A percentile compares a stretch with the other conserved stretches of the same genome.
Evolutionary conservation across 1,140 invertebrate genomes (phyloP).

Genomic region (Vollenhovia emeryi): DNA sequence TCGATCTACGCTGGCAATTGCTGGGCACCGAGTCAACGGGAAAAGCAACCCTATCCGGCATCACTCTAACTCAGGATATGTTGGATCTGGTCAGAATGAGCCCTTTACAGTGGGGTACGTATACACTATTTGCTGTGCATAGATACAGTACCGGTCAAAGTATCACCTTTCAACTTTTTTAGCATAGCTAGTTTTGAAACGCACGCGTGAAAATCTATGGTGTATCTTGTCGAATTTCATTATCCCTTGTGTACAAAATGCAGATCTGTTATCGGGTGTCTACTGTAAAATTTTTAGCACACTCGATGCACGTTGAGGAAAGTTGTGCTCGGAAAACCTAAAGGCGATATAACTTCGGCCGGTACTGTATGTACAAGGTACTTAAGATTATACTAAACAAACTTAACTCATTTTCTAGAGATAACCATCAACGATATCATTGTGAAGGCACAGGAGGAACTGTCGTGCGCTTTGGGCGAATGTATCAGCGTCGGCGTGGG

Average conservation of each 20-base stretch:
- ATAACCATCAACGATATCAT: conserved; percentile 88
- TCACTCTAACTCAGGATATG: conserved; percentile 93
- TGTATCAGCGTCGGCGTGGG: conserved; percentile 90
- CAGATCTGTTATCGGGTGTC: no score
- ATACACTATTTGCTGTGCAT: background rate
- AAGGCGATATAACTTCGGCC: no score
- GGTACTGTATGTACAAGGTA: background rate
- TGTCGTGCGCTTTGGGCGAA: conserved; percentile 91
- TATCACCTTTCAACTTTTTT: no score
- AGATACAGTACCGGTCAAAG: no score
- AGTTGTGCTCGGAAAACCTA: no score
- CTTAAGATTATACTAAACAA: background rate
- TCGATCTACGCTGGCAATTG: conserved; percentile 93
- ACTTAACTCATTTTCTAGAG: conserved; percentile 86
- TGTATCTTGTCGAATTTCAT: no score
- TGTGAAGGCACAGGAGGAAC: conserved; percentile 91
- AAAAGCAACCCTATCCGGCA: conserved; percentile 92
- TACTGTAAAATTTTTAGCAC: no score
- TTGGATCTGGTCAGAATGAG: conserved; percentile 95
- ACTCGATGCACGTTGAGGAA: no score
- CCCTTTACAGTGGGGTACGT: conserved; percentile 94
- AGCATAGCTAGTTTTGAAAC: no score
- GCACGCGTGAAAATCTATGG: no score
- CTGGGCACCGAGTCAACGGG: conserved; percentile 90
- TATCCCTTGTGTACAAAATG: no score